phyloP scores from a whole-genome alignment of 1,140 invertebrate genomes.

The Lordiphosa mommai region DNA sequence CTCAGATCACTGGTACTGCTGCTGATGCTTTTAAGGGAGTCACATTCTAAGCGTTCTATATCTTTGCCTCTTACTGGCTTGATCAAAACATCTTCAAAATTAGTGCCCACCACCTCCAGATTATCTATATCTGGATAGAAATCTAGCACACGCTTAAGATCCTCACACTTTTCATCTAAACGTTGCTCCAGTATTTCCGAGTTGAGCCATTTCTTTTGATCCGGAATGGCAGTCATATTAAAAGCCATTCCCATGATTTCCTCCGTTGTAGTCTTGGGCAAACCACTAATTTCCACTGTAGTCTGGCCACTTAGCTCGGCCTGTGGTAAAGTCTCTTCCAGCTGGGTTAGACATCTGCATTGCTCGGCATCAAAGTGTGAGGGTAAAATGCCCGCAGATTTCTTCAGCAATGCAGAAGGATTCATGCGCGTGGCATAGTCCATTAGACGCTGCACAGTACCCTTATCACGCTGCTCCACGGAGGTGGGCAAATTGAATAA shows the following conservation, averaged over 20 bases:
- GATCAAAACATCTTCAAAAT: neutral
- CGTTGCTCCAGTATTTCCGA: constrained; percentile 36
- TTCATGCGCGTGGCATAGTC: constrained; percentile 53
- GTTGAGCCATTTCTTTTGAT: constrained; percentile 32
- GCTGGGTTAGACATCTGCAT: constrained; percentile 1
- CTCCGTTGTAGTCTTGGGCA: constrained; percentile 23
- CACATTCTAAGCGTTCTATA: constrained; percentile 11
- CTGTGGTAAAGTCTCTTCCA: constrained; percentile 52
- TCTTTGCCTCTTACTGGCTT: neutral
- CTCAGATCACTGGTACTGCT: constrained; percentile 1
- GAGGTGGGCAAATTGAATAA: constrained; percentile 44
- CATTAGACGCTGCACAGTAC: constrained; percentile 46
- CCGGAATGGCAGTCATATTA: neutral
- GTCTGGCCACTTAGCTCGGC: constrained; percentile 17
- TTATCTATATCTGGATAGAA: constrained; percentile 49
- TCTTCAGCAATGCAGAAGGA: constrained; percentile 14
- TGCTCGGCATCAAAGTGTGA: constrained; percentile 1
- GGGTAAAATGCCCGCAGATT: neutral
- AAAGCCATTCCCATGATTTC: constrained; percentile 38
- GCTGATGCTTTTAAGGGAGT: constrained; percentile 14
- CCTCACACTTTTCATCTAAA: constrained; percentile 9
- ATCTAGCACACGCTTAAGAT: constrained; percentile 49
- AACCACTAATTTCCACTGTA: constrained; percentile 43
- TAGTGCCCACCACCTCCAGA: constrained; percentile 48
- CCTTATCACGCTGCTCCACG: constrained; percentile 41